phyloP scores from a whole-genome alignment of 2,888 invertebrate species.

The Dione vanillae region DNA sequence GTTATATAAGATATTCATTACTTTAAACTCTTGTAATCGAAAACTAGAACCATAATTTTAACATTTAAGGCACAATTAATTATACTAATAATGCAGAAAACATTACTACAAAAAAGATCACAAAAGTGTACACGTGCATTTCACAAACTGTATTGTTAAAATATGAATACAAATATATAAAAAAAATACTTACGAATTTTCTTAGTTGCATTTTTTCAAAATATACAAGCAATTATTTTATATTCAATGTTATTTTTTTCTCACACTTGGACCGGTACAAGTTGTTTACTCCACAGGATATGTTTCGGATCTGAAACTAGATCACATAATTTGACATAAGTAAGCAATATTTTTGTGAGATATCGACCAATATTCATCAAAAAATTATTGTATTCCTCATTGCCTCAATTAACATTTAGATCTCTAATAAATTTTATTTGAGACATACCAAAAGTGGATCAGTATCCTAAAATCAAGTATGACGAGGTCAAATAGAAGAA shows the following conservation, averaged over 20 bases:
- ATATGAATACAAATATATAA: constrained; percentile 6
- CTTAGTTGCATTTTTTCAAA: constrained; percentile 55
- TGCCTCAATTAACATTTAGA: constrained; percentile 79
- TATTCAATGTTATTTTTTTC: constrained; percentile 40
- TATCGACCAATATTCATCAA: constrained; percentile 66
- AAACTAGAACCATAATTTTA: too few species aligned
- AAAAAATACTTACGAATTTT: constrained; percentile 60
- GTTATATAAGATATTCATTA: too few species aligned
- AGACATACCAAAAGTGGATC: constrained; percentile 76
- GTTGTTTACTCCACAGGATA: constrained; percentile 67
- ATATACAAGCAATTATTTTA: constrained; percentile 37
- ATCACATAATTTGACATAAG: constrained; percentile 65
- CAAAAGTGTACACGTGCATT: not conserved
- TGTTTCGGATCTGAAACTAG: constrained; percentile 74
- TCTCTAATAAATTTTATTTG: constrained; percentile 72
- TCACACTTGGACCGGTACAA: constrained; percentile 50
- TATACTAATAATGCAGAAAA: too few species aligned
- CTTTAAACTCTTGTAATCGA: too few species aligned
- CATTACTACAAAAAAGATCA: not conserved
- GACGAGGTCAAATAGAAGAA: constrained; percentile 71
- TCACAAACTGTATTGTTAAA: not conserved
- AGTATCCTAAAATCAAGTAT: constrained; percentile 71
- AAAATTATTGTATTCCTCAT: constrained; percentile 64
- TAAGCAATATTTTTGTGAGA: constrained; percentile 59
- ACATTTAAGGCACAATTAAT: too few species aligned